Evolutionary conservation across 2,888 invertebrate genomes (phyloP), one percentile per base, ranked within the genome.

Genomic region (Drosophila pseudotalamancana): DNA sequence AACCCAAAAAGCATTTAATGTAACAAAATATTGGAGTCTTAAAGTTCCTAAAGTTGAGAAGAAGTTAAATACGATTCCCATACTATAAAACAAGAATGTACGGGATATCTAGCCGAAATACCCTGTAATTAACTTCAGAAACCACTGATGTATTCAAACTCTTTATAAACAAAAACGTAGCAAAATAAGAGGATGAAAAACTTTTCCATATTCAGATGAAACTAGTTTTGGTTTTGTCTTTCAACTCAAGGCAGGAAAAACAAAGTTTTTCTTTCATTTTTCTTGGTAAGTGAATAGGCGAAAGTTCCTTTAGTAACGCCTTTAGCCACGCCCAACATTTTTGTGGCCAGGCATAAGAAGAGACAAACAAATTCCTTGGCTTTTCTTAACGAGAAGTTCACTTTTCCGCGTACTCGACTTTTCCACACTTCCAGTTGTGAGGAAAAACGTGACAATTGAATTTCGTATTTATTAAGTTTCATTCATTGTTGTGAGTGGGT

Each of bases 381-480:
- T n/a, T 19, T 32, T 25, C 39, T 31, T 18, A 8, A 19, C 6
- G 14, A 11, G 5, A 46, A 60, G 21, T 43, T 19, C 19, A 12
- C 9, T 48, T 18, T 14, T 57, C n/a, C 5, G n/a, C n/a, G 43
- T 21, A 5, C 11, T n/a, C 31, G 45, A 71, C 37, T 54, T 73
- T 72, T 32, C 3, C 32, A 48, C 37, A 27, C 27, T 54, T 61
- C 14, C 43, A 21, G n/a, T 59, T 61, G 45, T 53, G 56, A 5
- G 25, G 49, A 46, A 43, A 31, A 66, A 61, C 40, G 80, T 72
- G 57, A 69, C 80, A 80, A 80, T 77, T 77, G 81, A 83, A 75
- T 77, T 63, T 61, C 42, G 37, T 59, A 57, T 55, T 66, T 72
- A 66, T 61, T 72, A 67, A 55, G 64, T 71, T 70, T 23, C 35